Base-by-base conservation (phyloP, 2,888 invertebrate species). In the Caradrina kadenii region DNA sequence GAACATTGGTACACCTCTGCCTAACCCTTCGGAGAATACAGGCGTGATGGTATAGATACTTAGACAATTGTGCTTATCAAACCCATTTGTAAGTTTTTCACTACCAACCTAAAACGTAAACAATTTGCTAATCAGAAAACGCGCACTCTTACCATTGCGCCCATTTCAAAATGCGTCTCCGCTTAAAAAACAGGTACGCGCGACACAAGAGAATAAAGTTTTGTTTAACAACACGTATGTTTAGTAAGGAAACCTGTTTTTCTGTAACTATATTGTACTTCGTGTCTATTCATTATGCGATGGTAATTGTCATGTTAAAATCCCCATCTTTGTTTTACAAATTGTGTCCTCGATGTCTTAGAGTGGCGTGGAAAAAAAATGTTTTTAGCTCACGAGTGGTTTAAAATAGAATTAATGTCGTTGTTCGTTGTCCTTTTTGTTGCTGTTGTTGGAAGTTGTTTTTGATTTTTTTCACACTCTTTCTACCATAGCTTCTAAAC, bases 261-360 rank as follows among this genome's bases (percentile, higher is more conserved):
- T 94, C 94, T 91, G 82, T 81, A 84, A 85, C 87, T 77, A 90
- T 92, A 94, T 94, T 95, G 94, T 94, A 87, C 85, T 85, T 80
- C 88, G 82, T 83, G 90, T 89, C 92, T 90, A 90, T 90, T 92
- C 91, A 93, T 91, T 93, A 90, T 92, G 86, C 87, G 73, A 84
- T 82, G 88, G 88, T 92, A 89, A 94, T 95, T 95, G 94, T 94
- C 86, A 95, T 94, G 94, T 90, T 84, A 91, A 94, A 93, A 90
- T 90, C 85, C 87, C 89, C 91, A 93, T 94, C 93, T 94, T 94
- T 94, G 94, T 94, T 90, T 92, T 91, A 90, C 92, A 92, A 92
- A 93, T 92, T 86, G 87, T 87, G 93, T 87, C 92, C 92, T 92
- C 92, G 91, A 93, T 94, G 81, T 70, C 80, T 80, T 76, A 76